Evolutionary conservation across 2,797 vertebrate genomes (phyloP).

Genomic region (Apogon hyalosoma): DNA sequence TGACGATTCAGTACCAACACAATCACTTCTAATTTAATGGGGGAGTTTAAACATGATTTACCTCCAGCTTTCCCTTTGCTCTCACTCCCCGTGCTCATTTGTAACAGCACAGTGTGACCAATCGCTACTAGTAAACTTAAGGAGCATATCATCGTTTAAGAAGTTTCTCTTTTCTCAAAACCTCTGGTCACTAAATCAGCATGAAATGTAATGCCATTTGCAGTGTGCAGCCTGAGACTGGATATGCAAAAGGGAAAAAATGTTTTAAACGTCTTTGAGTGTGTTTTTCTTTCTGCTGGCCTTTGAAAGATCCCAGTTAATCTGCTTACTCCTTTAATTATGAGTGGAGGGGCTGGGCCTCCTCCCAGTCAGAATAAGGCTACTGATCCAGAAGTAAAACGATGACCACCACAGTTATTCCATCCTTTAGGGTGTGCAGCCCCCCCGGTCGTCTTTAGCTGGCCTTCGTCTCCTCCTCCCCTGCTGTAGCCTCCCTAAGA

Average conservation of each 20-base stretch:
- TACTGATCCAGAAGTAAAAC: slow-evolving; percentile 92
- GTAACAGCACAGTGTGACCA: slow-evolving; percentile 78
- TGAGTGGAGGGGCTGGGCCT: slow-evolving; percentile 80
- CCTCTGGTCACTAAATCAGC: slow-evolving; percentile 83
- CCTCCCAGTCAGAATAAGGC: slow-evolving; percentile 85
- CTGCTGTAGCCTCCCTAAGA: slow-evolving; percentile 64
- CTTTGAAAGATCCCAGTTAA: slow-evolving; percentile 86
- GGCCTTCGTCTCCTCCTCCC: slow-evolving; percentile 66
- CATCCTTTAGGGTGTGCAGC: slow-evolving; percentile 86
- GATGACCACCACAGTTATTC: slow-evolving; percentile 90
- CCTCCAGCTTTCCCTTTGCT: neutral
- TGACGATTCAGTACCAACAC: slow-evolving; percentile 9
- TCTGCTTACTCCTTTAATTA: slow-evolving; percentile 90
- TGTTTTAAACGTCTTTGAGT: slow-evolving; percentile 81
- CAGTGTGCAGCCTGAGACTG: slow-evolving; percentile 59
- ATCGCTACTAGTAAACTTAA: slow-evolving; percentile 78
- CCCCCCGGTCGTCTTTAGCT: slow-evolving; percentile 74
- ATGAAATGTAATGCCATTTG: slow-evolving; percentile 90
- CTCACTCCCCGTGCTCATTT: slow-evolving; percentile 30
- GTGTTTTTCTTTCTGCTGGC: slow-evolving; percentile 80
- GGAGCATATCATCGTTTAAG: slow-evolving; percentile 81
- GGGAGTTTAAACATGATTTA: neutral
- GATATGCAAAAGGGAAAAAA: slow-evolving; percentile 58
- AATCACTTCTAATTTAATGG: slow-evolving; percentile 13
- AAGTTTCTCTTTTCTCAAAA: slow-evolving; percentile 72